Conservation (phyloP, 64 coral and sea anemone species). For the Trachythela sp. region DNA sequence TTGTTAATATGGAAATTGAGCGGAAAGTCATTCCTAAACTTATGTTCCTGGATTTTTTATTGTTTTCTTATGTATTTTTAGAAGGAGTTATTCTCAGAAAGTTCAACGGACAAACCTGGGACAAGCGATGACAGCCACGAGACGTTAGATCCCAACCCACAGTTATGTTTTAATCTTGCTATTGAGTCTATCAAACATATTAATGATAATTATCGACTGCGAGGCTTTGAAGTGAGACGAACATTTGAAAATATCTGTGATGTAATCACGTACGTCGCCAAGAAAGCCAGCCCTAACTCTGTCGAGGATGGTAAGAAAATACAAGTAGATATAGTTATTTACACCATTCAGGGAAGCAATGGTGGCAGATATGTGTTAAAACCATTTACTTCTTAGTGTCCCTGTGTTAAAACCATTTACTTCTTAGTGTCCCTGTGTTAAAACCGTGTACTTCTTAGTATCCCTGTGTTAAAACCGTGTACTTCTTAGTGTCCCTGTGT, state of each 20-base stretch:
- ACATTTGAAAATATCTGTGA: background rate
- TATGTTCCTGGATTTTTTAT: background rate
- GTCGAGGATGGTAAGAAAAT: background rate
- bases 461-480: too few species aligned
- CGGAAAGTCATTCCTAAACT: too few species aligned
- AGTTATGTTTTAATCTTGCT: background rate
- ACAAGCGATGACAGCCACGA: background rate
- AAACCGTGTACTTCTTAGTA: too few species aligned
- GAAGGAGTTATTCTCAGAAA: slow-evolving; percentile 4
- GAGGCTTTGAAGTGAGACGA: background rate
- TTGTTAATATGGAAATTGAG: too few species aligned
- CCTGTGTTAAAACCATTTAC: too few species aligned
- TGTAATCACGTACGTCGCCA: background rate
- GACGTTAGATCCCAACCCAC: background rate
- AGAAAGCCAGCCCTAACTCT: background rate
- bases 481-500: too few species aligned
- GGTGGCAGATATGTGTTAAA: too few species aligned
- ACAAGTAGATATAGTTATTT: background rate
- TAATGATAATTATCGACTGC: background rate
- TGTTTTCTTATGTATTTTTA: background rate
- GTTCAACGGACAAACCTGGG: background rate
- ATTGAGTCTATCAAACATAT: background rate
- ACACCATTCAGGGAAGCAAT: too few species aligned
- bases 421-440: too few species aligned
- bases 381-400: too few species aligned